A percentile compares a stretch with the other conserved stretches of the same genome.
phyloP scores from a whole-genome alignment of 2,113 vertebrate genomes.

The Chaenocephalus aceratus region DNA sequence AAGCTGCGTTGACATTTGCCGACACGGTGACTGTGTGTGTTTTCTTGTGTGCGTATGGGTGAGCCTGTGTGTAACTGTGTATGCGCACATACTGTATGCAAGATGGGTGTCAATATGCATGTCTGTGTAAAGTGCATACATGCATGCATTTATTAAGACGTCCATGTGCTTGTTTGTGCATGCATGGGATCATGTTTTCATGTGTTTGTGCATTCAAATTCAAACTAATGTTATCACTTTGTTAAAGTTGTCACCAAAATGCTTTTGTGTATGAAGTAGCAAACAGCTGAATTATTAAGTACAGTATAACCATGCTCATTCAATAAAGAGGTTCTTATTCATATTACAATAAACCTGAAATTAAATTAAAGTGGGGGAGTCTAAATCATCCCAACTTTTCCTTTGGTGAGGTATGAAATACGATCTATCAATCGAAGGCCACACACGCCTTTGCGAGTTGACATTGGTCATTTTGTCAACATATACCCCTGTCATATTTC shows the following conservation, averaged over 20 bases:
- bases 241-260: conserved; percentile 26
- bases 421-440: background rate
- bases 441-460: background rate
- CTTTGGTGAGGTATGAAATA: too few relatives aligned
- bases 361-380: conserved; percentile 31
- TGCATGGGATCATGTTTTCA: conserved; percentile 6
- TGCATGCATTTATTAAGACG: background rate
- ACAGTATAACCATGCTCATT: conserved; percentile 46
- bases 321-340: conserved; percentile 29
- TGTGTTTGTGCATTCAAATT: background rate
- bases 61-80: conserved; percentile 20
- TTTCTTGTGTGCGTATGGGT: conserved; percentile 14
- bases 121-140: background rate
- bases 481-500: background rate
- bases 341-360: conserved; percentile 41
- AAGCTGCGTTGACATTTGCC: conserved; percentile 56
- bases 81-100: background rate
- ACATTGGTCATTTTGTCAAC: background rate
- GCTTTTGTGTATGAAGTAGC: conserved; percentile 30
- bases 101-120: background rate
- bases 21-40: conserved; percentile 30
- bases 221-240: conserved; percentile 51
- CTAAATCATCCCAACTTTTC: too few relatives aligned
- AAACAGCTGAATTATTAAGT: conserved; percentile 37
- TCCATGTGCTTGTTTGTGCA: background rate